Base-by-base conservation (phyloP, 2,888 invertebrate genomes). In the Nephrotoma guestfalica region DNA sequence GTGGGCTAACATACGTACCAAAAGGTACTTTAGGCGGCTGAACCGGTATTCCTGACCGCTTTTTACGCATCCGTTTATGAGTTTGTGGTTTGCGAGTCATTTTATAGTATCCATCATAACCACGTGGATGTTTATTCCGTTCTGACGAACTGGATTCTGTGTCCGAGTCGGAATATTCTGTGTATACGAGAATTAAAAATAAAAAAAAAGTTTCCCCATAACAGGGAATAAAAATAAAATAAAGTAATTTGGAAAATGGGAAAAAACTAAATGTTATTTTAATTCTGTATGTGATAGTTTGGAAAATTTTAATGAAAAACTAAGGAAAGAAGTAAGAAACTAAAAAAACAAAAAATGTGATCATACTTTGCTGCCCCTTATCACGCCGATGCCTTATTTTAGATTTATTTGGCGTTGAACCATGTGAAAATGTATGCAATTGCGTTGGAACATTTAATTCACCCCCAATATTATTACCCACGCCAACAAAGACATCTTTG, bases 81-180 rank as follows among this genome's bases (percentile, higher is more conserved):
- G 95, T 93, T 85, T 94, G 93, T 6, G 94, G 92, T 90, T 95
- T 95, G 88, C 94, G 93, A 89, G 94, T 95, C 88, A 94, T 94
- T 91, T 95, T 95, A 86, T 93, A 93, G 89, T 94, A 92, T 42
- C 93, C 93, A 88, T 94, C 94, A 88, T 93, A 93, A 40, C 93
- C 93, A 87, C 93, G 92, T 88, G 94, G 94, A 88, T 94, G 92
- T 83, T 87, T 87, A 41, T 87, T 87, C 87, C 91, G 89, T 88
- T 91, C 92, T n/a, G 91, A 91, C 45, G 91, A 92, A 88, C 91
- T 91, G 51, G 91, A 96, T 88, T 97, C 97, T 89, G 97, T 97
- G 91, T 98, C 97, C 6, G 97, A 97, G 91, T 98, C 97, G 87
- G 96, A 96, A 91, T 96, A 96, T 87, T 95, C 96, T 95, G 91